phyloP scores from a whole-genome alignment of 2,888 invertebrate genomes.

The Cantharis flavilabris region DNA sequence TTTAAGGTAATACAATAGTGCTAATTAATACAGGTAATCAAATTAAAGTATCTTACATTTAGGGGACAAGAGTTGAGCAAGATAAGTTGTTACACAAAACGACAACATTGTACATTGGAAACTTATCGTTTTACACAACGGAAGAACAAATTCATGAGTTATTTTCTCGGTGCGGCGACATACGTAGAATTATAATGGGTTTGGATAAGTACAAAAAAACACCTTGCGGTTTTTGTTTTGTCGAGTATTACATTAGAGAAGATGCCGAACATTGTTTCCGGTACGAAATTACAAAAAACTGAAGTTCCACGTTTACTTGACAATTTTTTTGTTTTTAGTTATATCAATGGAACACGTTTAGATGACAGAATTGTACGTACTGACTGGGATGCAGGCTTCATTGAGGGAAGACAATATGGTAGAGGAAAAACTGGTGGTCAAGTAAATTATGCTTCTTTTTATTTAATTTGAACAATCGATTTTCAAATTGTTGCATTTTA shows the following conservation, averaged over 20 bases:
- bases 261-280: conserved; percentile 83
- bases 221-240: conserved; percentile 99
- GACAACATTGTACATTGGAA: conserved; percentile 93
- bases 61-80: conserved; percentile 90
- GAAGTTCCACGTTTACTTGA: not conserved
- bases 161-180: conserved; percentile 94
- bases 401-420: conserved; percentile 97
- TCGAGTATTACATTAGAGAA: conserved; percentile 83
- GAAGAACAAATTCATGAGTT: conserved; percentile 98
- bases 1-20: conserved; percentile 76
- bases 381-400: conserved; percentile 99
- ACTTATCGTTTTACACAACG: conserved; percentile 96
- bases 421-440: conserved; percentile 98
- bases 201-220: conserved; percentile 97
- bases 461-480: not conserved
- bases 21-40: conserved; percentile 5
- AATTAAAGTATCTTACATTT: conserved; percentile 24
- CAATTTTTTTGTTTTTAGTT: conserved; percentile 63
- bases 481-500: conserved; percentile 44
- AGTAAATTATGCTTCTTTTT: conserved; percentile 58
- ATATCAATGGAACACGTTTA: conserved; percentile 92
- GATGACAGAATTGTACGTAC: conserved; percentile 97
- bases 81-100: conserved; percentile 76
- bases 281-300: conserved; percentile 38
- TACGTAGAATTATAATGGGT: conserved; percentile 95